phyloP scores from a whole-genome alignment of 2,888 invertebrate species.

The Beris chalybata region DNA sequence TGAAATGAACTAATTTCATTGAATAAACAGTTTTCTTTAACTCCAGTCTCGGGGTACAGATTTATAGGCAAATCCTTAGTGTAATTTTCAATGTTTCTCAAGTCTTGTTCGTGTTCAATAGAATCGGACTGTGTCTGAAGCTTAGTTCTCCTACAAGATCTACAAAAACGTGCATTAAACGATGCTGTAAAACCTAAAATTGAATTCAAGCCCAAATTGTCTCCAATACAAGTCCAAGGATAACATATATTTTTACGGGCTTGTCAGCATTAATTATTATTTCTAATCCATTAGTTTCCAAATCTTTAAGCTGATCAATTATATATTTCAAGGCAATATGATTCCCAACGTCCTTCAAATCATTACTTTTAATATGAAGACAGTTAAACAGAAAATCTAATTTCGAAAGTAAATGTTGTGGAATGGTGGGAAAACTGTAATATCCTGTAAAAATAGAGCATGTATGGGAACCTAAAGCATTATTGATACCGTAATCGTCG shows the following conservation, averaged over 20 bases:
- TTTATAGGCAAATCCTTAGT: no score
- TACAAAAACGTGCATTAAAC: no score
- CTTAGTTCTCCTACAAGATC: no score
- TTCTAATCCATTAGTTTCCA: background rate
- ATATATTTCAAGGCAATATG: background rate
- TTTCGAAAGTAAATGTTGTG: conserved; percentile 3
- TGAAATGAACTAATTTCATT: no score
- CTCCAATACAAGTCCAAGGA: no score
- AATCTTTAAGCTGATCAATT: background rate
- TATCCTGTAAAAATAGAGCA: background rate
- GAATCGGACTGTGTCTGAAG: no score
- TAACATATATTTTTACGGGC: background rate
- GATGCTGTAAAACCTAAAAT: no score
- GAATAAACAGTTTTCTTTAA: no score
- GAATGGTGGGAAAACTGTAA: background rate
- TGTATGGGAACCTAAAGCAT: background rate
- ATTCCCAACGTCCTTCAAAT: background rate
- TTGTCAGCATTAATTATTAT: background rate
- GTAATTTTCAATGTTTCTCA: no score
- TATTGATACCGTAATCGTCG: background rate
- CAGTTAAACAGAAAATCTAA: background rate
- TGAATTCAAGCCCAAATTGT: no score
- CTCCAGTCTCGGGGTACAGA: no score
- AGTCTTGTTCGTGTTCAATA: no score
- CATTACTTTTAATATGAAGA: background rate